A percentile compares a stretch with the other conserved stretches of the same genome.
phyloP scores from a whole-genome alignment of 2,797 vertebrate genomes.

The Siniperca scherzeri region DNA sequence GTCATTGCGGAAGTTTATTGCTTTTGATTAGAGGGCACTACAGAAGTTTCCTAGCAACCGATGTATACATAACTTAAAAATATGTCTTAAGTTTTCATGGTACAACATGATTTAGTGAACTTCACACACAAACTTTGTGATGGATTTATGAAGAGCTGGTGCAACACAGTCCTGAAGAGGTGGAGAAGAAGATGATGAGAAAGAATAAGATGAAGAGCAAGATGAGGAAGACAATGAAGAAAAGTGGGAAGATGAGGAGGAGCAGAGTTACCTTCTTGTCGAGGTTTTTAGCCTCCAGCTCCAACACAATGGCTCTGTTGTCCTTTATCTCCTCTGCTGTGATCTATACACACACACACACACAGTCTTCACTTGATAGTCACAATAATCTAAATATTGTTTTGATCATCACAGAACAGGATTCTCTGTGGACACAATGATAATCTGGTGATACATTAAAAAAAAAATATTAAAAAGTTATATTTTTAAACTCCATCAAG shows the following conservation, averaged over 20 bases:
- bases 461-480: not conserved
- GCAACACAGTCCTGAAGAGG: not conserved
- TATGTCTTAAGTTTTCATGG: too few relatives aligned
- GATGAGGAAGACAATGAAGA: not conserved
- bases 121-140: not conserved
- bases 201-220: not conserved
- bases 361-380: not conserved
- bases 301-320: conserved; percentile 88
- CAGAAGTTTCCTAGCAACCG: not conserved
- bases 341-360: conserved; percentile 80
- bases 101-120: not conserved
- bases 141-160: not conserved
- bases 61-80: not conserved
- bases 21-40: not conserved
- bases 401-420: not conserved
- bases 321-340: conserved; percentile 93
- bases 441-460: too few relatives aligned
- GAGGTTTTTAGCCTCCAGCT: conserved; percentile 92
- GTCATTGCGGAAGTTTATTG: not conserved
- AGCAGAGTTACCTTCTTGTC: conserved; percentile 91
- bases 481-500: not conserved
- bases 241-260: not conserved
- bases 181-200: not conserved
- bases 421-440: not conserved
- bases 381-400: not conserved